Evolutionary conservation across 2,113 vertebrate genomes (phyloP), one percentile per base, ranked within the genome.

Genomic region (Camelus dromedarius): DNA sequence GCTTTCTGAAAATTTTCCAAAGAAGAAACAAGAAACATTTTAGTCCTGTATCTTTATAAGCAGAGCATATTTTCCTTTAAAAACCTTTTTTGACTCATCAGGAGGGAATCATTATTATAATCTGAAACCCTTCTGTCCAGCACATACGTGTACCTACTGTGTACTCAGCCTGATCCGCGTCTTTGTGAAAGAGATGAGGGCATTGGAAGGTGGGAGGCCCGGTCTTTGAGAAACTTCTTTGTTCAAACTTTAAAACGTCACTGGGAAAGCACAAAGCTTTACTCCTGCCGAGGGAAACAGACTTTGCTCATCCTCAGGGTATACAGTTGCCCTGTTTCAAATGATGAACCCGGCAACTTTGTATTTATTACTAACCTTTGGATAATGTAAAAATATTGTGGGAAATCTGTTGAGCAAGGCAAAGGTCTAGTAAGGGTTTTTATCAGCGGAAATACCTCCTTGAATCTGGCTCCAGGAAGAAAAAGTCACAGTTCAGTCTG

Each of bases 361-460:
- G 42, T 46, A 28, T 75, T 85, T 52, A 50, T 89, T 67, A 66
- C 88, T 79, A 82, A 84, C 54, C 38, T 82, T 92, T 62, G 48
- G 60, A 35, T 77, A 46, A 35, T 35, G 84, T 77, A 30, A 84
- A 92, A 82, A 48, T 66, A n/a, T n/a, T 48, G 26, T 56, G 69
- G n/a, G 80, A 76, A 89, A 72, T 91, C 15, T 70, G 19, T 88
- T 60, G 28, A 38, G 18, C 9, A 11, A 73, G 72, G 66, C 66
- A 67, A 48, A 97, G 13, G 42, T 88, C 24, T 46, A 1, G n/a
- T 67, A 19, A 16, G 35, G 66, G 10, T 70, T 28, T 66, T 88
- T 88, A 32, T 76, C 52, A 52, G 42, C 62, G 66, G n/a, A 46
- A 85, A 85, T 4, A n/a, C n/a, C 13, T 85, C n/a, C 20, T 19